Base-by-base conservation (phyloP, 2,797 vertebrate genomes). In the Oreochromis grahami region DNA sequence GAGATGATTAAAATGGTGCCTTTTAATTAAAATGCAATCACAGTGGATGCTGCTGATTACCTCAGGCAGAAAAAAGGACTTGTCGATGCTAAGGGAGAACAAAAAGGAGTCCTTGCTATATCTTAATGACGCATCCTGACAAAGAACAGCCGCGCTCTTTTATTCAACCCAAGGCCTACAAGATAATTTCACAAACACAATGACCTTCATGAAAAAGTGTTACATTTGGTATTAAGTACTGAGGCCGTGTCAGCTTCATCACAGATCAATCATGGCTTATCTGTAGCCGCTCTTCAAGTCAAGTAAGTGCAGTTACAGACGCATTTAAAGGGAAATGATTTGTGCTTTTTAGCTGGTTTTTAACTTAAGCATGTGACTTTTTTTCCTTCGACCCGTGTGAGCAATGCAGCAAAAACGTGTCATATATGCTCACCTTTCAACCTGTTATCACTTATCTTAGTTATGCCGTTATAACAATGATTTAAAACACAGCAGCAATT, bases 11-110 rank as follows among this genome's bases (percentile, higher is more conserved):
- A 94, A 96, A 94, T 92, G 88, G 91, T 32, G 65, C 77, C 85
- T 92, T 95, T 95, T 95, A 95, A 95, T 95, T 95, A 93, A 95
- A 96, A 93, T 81, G 86, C 90, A 93, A 95, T 95, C 94, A 93
- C 82, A 76, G 88, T 85, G 91, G 91, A 93, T 89, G 93, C 84
- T 89, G 91, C 87, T 92, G 93, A 95, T 95, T 90, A 94, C 85
- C 86, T 85, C 83, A 12, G 83, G 91, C 79, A 26, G 38, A 58
- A 74, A 53, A 79, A 80, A 76, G 79, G 81, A 63, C 79, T 89
- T 41, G 19, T 79, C 17, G 3, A 45, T 41, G 58, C 51, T 38
- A 24, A 81, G 7, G 5, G 82, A 58, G 24, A 2, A 58, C 34
- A 55, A 76, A 82, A 63, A 63, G 3, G 21, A 78, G 58, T 56